A percentile compares a stretch with the other conserved stretches of the same genome.
Evolutionary conservation across 2,888 invertebrate genomes (phyloP).

Genomic region (Laothoe populi): DNA sequence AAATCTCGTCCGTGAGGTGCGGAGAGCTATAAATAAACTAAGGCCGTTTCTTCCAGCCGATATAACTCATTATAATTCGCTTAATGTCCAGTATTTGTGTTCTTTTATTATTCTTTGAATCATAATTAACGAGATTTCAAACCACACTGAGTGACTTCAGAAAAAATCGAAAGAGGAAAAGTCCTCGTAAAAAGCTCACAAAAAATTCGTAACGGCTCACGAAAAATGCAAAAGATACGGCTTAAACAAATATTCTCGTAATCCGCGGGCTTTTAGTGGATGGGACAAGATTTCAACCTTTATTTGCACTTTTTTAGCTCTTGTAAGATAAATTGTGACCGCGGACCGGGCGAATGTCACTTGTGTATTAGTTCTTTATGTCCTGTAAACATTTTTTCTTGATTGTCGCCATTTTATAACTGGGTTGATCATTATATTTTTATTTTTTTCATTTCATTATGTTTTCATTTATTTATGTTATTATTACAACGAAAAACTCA

Average conservation of each 20-base stretch:
- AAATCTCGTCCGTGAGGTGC: constrained; percentile 1
- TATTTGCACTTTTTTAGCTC: constrained; percentile 23
- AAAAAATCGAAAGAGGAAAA: neutral
- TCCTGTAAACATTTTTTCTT: neutral
- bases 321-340: constrained; percentile 15
- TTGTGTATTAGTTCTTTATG: neutral
- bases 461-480: no score
- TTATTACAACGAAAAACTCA: no score
- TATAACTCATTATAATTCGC: constrained; percentile 19
- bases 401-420: neutral
- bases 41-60: constrained; percentile 13
- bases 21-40: constrained; percentile 7
- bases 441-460: no score
- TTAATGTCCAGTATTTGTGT: constrained; percentile 7
- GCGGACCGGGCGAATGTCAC: neutral
- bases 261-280: constrained; percentile 43
- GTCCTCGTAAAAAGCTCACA: neutral
- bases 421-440: neutral
- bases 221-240: constrained; percentile 40
- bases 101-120: constrained; percentile 16
- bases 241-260: constrained; percentile 44
- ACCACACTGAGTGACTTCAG: neutral
- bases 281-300: constrained; percentile 41
- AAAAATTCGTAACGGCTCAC: constrained; percentile 3
- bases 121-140: constrained; percentile 20